Evolutionary conservation across 2,113 vertebrate genomes (phyloP).

Genomic region (Galbula dea): DNA sequence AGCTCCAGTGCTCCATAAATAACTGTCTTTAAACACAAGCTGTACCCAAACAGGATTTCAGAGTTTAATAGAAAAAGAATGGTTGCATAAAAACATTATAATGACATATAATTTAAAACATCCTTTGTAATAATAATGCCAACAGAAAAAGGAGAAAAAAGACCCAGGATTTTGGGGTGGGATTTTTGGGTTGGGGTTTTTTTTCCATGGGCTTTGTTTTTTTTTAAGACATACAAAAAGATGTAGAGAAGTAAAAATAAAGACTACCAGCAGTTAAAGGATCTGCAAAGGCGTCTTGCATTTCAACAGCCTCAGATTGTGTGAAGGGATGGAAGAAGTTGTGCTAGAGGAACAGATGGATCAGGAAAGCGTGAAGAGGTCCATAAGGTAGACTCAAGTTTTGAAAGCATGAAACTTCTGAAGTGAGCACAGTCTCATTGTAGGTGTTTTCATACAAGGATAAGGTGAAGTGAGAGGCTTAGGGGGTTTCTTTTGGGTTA

Average conservation of each 20-base stretch:
- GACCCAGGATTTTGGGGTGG: neutral
- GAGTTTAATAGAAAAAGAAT: conserved; percentile 17
- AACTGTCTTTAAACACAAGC: conserved; percentile 34
- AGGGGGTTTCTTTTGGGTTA: neutral
- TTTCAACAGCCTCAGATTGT: conserved; percentile 42
- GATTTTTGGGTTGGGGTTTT: neutral
- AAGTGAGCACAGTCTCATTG: neutral
- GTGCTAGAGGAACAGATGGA: conserved; percentile 64
- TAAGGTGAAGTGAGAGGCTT: neutral
- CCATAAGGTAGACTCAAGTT: conserved; percentile 57
- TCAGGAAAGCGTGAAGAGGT: conserved; percentile 42
- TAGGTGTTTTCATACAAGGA: conserved; percentile 21
- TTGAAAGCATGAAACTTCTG: conserved; percentile 48
- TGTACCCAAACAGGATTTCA: conserved; percentile 50
- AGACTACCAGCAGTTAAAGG: conserved; percentile 43
- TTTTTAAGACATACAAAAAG: neutral
- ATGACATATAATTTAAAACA: neutral
- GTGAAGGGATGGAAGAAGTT: conserved; percentile 52
- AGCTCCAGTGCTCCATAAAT: conserved; percentile 5
- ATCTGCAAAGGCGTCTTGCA: conserved; percentile 61
- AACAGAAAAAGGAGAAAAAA: neutral
- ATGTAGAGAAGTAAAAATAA: conserved; percentile 24
- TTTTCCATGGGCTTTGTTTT: neutral
- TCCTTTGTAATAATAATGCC: neutral
- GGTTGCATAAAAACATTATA: conserved; percentile 22